A percentile compares a stretch with the other conserved stretches of the same genome.
Evolutionary conservation across 1,140 invertebrate species (phyloP).

Genomic region (Drosophila pandora): DNA sequence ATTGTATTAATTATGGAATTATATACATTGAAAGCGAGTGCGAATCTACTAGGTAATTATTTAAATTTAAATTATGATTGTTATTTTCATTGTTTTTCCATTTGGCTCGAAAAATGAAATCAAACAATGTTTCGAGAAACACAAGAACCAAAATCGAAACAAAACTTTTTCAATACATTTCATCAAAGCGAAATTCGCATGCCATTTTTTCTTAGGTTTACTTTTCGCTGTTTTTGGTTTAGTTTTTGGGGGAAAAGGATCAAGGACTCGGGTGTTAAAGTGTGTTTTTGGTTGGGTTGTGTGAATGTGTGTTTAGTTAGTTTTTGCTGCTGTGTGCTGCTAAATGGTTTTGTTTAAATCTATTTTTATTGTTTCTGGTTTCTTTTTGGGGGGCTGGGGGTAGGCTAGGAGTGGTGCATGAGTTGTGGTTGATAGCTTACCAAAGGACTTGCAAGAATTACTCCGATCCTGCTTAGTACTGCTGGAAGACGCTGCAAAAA

Average conservation of each 20-base stretch:
- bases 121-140: slow-evolving; percentile 43
- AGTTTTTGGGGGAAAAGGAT: slow-evolving; percentile 6
- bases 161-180: slow-evolving; percentile 59
- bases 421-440: slow-evolving; percentile 89
- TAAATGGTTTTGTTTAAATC: slow-evolving; percentile 30
- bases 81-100: slow-evolving; percentile 39
- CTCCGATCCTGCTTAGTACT: slow-evolving; percentile 96
- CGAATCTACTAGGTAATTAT: slow-evolving; percentile 60
- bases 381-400: slow-evolving; percentile 11
- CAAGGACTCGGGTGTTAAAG: slow-evolving; percentile 1
- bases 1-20: slow-evolving; percentile 34
- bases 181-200: slow-evolving; percentile 78
- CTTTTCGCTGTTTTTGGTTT: slow-evolving; percentile 46
- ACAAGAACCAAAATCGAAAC: slow-evolving; percentile 55
- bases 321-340: slow-evolving; percentile 39
- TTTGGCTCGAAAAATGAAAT: slow-evolving; percentile 32
- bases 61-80: slow-evolving; percentile 48
- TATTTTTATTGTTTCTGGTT: slow-evolving; percentile 9
- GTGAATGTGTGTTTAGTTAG: slow-evolving; percentile 26
- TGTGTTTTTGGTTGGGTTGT: slow-evolving; percentile 10
- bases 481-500: slow-evolving; percentile 94
- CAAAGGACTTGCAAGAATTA: slow-evolving; percentile 96
- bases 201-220: slow-evolving; percentile 71
- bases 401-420: slow-evolving; percentile 54
- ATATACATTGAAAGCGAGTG: slow-evolving; percentile 70